Base-by-base conservation (phyloP, 2,888 invertebrate genomes). In the Odontomyia ornata region DNA sequence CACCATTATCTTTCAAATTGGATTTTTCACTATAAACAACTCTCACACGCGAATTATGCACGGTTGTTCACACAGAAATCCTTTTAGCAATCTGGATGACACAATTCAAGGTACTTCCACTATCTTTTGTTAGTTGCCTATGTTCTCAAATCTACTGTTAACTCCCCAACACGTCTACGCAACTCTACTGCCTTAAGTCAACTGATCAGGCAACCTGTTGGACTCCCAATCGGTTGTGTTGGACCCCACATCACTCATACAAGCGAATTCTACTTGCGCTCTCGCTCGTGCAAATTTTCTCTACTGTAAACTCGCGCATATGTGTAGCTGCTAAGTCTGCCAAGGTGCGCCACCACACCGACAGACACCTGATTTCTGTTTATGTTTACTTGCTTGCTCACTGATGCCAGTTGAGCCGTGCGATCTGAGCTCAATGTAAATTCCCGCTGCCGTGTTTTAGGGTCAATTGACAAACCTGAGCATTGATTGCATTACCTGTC, bases 151-250 rank as follows among this genome's bases (percentile, higher is more conserved):
- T 18, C 36, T 27, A 28, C 52, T 9, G 36, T 36, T 15, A 60
- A 11, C 7, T 25, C 60, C 69, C 4, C 73, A 36, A 78, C 67
- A 76, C 80, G 77, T 79, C 80, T 77, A 76, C 36, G 77, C 80
- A 72, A 79, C 76, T 80, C 79, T 79, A 80, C 79, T 77, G 79
- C 79, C 80, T 80, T 79, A 80, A 80, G 80, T 80, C 81, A 81
- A 81, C 81, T 81, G 80, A 80, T 80, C 81, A 80, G 80, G 73
- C 23, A 27, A 73, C 57, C 73, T 57, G 36, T 60, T 23, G 21
- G 23, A 30, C 3, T 57, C 43, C 18, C 36, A 18, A 28, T n/a
- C 46, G 25, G 9, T 36, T 9, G 36, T 9, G 9, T 36, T 13
- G 2, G 65, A 27, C 5, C 7, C n/a, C 23, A 7, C 65, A n/a